Conservation (phyloP, 2,113 vertebrate genomes). For the Crotophaga sulcirostris region DNA sequence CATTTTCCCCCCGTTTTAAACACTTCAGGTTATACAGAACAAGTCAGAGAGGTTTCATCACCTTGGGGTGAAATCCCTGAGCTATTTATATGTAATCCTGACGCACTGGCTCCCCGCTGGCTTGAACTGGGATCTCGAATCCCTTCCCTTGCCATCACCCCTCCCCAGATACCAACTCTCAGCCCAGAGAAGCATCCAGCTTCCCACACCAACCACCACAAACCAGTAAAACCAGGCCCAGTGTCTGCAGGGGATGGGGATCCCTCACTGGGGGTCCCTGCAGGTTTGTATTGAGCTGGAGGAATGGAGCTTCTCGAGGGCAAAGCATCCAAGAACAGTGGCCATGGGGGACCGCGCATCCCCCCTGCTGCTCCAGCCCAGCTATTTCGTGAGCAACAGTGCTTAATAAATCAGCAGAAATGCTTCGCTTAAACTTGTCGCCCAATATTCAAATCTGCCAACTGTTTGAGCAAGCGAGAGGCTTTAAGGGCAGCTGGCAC, state of each 20-base stretch:
- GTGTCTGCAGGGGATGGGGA: background rate
- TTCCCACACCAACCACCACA: too few relatives aligned
- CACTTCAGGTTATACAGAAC: background rate
- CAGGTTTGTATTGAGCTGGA: too few relatives aligned
- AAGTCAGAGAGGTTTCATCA: background rate
- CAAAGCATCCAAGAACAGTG: fast-evolving
- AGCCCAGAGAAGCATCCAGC: too few relatives aligned
- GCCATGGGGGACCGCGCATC: background rate
- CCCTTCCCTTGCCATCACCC: too few relatives aligned
- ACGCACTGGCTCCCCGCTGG: fast-evolving
- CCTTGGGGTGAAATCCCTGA: background rate
- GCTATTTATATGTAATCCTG: background rate
- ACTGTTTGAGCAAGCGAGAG: background rate
- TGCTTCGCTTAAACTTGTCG: background rate
- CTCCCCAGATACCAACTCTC: too few relatives aligned
- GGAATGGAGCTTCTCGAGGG: too few relatives aligned
- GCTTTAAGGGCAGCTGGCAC: background rate
- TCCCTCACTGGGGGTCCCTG: background rate
- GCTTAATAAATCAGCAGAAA: background rate
- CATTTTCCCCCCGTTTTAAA: background rate
- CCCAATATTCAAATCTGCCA: background rate
- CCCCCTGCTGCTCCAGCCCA: background rate
- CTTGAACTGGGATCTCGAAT: too few relatives aligned
- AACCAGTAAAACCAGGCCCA: too few relatives aligned
- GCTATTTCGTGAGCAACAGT: background rate